Evolutionary conservation across 1,140 invertebrate species (phyloP).

Genomic region (Lepidurus apus): DNA sequence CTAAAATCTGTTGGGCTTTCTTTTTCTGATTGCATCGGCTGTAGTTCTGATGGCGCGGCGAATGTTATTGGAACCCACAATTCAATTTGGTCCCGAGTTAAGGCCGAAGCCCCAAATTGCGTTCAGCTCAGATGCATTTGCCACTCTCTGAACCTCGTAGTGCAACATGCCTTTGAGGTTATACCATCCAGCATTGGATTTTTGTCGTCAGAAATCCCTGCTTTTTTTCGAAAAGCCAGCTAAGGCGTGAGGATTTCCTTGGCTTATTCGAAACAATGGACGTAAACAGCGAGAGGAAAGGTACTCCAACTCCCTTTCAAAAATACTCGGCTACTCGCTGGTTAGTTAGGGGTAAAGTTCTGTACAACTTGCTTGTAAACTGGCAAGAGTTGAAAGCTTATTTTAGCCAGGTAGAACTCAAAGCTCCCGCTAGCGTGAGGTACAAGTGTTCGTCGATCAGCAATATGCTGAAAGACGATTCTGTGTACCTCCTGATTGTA

Average conservation of each 20-base stretch:
- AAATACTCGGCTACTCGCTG: neutral
- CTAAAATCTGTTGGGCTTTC: neutral
- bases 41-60: conserved; percentile 45
- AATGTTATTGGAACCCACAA: conserved; percentile 43
- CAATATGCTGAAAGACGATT: too few species aligned
- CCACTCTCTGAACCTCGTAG: conserved; percentile 43
- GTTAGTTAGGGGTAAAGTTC: neutral
- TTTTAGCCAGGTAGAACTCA: neutral
- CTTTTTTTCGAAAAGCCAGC: neutral
- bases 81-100: conserved; percentile 40
- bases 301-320: neutral
- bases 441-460: neutral
- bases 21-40: conserved; percentile 40
- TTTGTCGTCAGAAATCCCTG: neutral
- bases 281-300: neutral
- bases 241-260: neutral
- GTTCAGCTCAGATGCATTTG: conserved; percentile 43
- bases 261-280: neutral
- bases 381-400: conserved; percentile 1
- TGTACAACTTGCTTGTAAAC: neutral
- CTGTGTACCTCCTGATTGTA: neutral
- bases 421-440: neutral
- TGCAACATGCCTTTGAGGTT: conserved; percentile 42
- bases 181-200: conserved; percentile 37
- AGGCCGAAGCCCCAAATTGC: conserved; percentile 40